Base-by-base conservation (phyloP, 2,797 vertebrate genomes). In the Phylloscopus collybita region DNA sequence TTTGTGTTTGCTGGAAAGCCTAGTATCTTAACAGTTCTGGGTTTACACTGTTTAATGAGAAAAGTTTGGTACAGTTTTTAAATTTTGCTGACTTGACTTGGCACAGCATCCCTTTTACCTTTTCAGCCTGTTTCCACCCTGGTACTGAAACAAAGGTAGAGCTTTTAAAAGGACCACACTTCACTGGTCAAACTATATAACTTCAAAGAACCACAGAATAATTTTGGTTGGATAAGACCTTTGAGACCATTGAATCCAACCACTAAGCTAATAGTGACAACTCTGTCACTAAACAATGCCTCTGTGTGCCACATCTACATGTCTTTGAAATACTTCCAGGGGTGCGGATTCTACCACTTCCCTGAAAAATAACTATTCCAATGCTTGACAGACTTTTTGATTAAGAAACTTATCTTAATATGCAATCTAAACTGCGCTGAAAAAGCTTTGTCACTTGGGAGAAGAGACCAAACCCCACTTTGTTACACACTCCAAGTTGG, bases 381-480 rank as follows among this genome's bases (percentile, higher is more conserved):
- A 6, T 49, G 4, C 16, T 53, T 53, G 25, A 53, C 29, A 34
- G 19, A 11, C 4, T n/a, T 16, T 42, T 34, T 47, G 66, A 11
- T 23, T 16, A 36, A 54, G 18, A 74, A 49, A 9, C 67, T 47
- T 47, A 32, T 34, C 25, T n/a, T 22, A 34, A 42, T 16, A 19
- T 42, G 5, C 5, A 30, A 16, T 19, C 21, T 74, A 54, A 74
- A 42, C 12, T 6, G 27, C 9, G 2, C 42, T 19, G 18, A 15
- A 2, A 27, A 22, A 74, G 23, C 22, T 13, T 80, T 34, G 13
- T 47, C 30, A 67, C 11, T 23, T 42, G 18, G 13, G 8, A 88
- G 26, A 61, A 47, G 27, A 56, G 18, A 32, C 3, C 0, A 1
- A 49, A 49, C 9, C 1, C 13, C 22, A 7, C 10, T 67, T 54